phyloP scores from a whole-genome alignment of 2,888 invertebrate genomes.

The Eupeodes luniger region DNA sequence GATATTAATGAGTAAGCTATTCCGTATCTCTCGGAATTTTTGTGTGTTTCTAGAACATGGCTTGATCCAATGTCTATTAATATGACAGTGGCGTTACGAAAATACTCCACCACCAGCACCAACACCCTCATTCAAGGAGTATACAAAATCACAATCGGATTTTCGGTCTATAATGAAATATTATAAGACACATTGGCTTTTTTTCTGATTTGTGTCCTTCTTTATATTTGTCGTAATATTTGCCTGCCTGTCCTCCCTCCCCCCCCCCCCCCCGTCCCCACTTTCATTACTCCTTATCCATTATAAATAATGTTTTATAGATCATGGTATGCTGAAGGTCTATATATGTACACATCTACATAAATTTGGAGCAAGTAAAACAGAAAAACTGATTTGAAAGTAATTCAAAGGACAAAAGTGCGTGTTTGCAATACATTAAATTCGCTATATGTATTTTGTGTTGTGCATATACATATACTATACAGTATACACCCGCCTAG shows the following conservation, averaged over 20 bases:
- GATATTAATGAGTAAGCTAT: no score
- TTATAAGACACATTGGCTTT: slow-evolving; percentile 68
- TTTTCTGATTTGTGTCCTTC: slow-evolving; percentile 59
- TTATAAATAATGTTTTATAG: neutral
- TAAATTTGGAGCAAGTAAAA: neutral
- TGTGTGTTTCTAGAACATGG: no score
- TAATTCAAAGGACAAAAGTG: slow-evolving; percentile 70
- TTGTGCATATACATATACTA: no score
- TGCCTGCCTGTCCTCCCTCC: neutral
- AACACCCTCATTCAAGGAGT: slow-evolving; percentile 35
- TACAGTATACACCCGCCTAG: no score
- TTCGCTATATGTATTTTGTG: slow-evolving; percentile 33
- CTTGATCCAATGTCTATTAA: neutral
- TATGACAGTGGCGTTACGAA: neutral
- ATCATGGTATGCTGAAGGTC: neutral
- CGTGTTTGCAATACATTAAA: slow-evolving; percentile 74
- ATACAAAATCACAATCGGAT: slow-evolving; percentile 47
- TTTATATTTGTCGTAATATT: slow-evolving; percentile 20
- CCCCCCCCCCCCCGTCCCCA: neutral
- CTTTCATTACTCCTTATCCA: neutral
- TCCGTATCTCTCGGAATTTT: no score
- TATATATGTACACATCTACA: neutral
- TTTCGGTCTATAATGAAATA: slow-evolving; percentile 67
- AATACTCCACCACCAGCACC: neutral
- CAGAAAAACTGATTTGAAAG: slow-evolving; percentile 61